Base-by-base conservation (phyloP, 2,113 vertebrate species). In the Hippocampus comes region DNA sequence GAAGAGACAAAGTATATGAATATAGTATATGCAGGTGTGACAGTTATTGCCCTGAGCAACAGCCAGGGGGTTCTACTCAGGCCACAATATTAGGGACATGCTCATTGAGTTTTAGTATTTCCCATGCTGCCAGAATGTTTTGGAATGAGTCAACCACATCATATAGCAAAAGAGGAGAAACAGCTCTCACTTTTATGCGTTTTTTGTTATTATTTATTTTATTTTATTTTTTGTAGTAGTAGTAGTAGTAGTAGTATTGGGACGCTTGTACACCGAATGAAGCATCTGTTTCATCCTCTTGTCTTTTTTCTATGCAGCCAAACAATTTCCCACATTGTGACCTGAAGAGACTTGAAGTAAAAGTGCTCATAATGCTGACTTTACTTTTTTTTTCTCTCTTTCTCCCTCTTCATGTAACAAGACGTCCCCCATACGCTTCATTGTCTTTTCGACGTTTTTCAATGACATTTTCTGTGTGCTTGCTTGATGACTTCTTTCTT, bases 221-320 rank as follows among this genome's bases (percentile, higher is more conserved):
- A 6, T 6, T 9, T 60, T 60, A 2, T 60, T 30, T 46, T n/a
- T n/a, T 14, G 30, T 30, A 30, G n/a, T 25, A 34, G 34, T 6
- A 6, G 1, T 30, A 34, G 5, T 1, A 15, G 1, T 30, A 27
- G 14, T 12, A 38, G 34, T 27, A 6, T 15, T 4, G 57, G 12
- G 46, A 15, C 3, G 46, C 12, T 10, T 25, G 57, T 11, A 25
- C 15, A 59, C 56, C 56, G 25, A 59, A 59, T 85, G 81, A 72
- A 84, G 72, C 76, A 59, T 49, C 68, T 70, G 49, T 85, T 87
- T 88, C 70, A 59, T 74, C 69, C 69, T 81, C 64, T 70, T 80
- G 77, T 76, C 81, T 86, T 82, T 71, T 89, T 84, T 80, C 80
- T 86, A 76, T 84, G 88, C 87, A 88, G 89, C 86, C 86, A 68